Evolutionary conservation across 2,113 vertebrate species (phyloP), one percentile per base, ranked within the genome.

Genomic region (Mohoua ochrocephala): DNA sequence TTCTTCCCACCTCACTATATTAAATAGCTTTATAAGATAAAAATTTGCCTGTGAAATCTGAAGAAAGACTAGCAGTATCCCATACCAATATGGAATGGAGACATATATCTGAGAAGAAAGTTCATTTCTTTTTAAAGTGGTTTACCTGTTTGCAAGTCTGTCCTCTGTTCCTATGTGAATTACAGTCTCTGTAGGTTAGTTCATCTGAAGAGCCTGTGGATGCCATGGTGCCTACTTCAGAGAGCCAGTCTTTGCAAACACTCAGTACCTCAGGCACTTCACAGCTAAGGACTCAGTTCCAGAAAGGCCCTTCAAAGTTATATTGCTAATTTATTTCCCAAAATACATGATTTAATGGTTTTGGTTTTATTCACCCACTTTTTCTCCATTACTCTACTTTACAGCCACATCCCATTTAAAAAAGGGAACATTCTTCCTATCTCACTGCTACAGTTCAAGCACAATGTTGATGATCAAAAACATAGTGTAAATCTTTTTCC

Each of bases 401-500:
- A 60, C 69, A 94, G 30, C 1, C 17, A 64, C 2, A 67, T 37
- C 2, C 7, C 16, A 23, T 64, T 59, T 42, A 24, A 64, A 69
- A 37, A 37, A 65, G 67, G n/a, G 8, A 76, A 87, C 0, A 16
- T 84, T 90, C 82, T 83, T 76, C 41, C 41, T 73, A 39, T 69
- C 47, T 81, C 23, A 47, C 44, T 86, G 21, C 37, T 47, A 70
- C 30, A 83, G 26, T 74, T 95, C 52, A 85, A 87, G 76, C 21
- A 84, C 81, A 74, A 67, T 84, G 79, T 59, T 87, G 11, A 61
- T 87, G 42, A 86, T 81, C 76, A 83, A 64, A 93, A 85, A n/a
- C 4, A 11, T 17, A 67, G 14, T 33, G 24, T 52, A 86, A 91
- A 86, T 23, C 17, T 69, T 80, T 88, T 80, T 78, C 11, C 56